Conservation (phyloP, 37 sponge, comb jelly and placozoan genomes). For the Spongilla lacustris region DNA sequence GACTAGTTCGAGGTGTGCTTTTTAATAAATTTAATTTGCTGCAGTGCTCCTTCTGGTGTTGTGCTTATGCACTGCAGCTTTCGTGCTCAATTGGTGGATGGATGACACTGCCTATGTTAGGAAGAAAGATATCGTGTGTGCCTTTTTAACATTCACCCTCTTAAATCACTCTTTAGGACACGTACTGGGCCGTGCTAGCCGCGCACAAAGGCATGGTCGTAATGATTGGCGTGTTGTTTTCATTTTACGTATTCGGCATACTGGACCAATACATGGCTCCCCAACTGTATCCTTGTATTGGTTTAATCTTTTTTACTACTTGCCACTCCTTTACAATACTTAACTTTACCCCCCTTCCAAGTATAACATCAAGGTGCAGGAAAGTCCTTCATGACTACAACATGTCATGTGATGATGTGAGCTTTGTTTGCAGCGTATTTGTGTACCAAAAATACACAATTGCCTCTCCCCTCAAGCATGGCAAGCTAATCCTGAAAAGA, state of each 20-base stretch:
- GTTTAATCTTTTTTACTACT: not conserved
- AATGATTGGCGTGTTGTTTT: conserved; percentile 34
- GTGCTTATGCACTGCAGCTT: conserved; percentile 42
- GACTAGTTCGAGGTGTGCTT: not conserved
- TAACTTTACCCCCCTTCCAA: not conserved
- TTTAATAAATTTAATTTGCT: not conserved
- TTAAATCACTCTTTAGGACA: conserved; percentile 16
- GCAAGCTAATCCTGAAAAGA: not conserved
- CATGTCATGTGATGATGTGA: conserved; percentile 91
- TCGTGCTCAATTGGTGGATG: conserved; percentile 55
- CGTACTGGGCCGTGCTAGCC: conserved; percentile 39
- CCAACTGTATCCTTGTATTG: conserved; percentile 46
- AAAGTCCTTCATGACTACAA: conserved; percentile 74
- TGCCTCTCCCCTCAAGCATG: not conserved
- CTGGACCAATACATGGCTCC: conserved; percentile 60
- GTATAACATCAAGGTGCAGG: conserved; percentile 63
- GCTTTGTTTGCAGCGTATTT: not conserved
- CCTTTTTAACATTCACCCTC: not conserved
- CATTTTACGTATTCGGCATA: conserved; percentile 58
- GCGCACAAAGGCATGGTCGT: conserved; percentile 44
- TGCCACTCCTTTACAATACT: not conserved
- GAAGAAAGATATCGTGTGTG: not conserved
- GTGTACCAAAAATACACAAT: not conserved
- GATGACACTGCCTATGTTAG: conserved; percentile 71
- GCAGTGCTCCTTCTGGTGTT: conserved; percentile 38